phyloP scores from a whole-genome alignment of 2,797 vertebrate species.

The Gephyroberyx darwinii region DNA sequence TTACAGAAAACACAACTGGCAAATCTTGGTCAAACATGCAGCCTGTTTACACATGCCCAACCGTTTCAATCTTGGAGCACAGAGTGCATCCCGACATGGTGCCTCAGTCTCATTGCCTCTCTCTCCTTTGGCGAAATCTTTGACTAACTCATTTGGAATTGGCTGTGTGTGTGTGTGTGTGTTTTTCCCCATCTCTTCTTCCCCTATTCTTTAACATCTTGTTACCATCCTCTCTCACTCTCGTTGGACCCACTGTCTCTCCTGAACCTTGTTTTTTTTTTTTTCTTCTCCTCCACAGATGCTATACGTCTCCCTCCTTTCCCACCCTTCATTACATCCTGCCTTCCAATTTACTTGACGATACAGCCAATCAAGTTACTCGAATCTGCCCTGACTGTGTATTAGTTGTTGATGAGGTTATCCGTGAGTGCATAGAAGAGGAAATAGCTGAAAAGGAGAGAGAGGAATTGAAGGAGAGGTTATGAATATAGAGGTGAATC shows the following conservation, averaged over 20 bases:
- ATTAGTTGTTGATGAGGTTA: conserved; percentile 35
- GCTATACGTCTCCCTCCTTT: background rate
- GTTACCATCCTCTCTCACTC: conserved; percentile 13
- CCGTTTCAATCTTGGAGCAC: conserved; percentile 77
- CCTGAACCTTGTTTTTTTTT: background rate
- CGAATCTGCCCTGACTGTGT: conserved; percentile 2
- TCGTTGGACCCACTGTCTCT: background rate
- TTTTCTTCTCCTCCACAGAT: conserved; percentile 1
- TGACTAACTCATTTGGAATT: conserved; percentile 55
- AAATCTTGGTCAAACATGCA: conserved; percentile 76
- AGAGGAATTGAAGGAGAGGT: conserved; percentile 18
- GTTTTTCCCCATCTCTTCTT: conserved; percentile 24
- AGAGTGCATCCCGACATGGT: conserved; percentile 73
- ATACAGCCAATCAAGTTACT: conserved; percentile 35
- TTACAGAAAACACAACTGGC: conserved; percentile 71
- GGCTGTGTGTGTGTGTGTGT: conserved; percentile 4
- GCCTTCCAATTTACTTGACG: conserved; percentile 6
- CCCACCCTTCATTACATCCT: background rate
- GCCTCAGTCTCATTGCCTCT: conserved; percentile 65
- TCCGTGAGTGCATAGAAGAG: background rate
- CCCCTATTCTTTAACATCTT: conserved; percentile 16
- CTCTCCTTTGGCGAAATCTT: conserved; percentile 58
- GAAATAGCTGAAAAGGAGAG: conserved; percentile 4
- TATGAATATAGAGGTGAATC: conserved; percentile 30
- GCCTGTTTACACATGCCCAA: conserved; percentile 77